Conservation (phyloP, 1,140 invertebrate species). For the Patella vulgata region DNA sequence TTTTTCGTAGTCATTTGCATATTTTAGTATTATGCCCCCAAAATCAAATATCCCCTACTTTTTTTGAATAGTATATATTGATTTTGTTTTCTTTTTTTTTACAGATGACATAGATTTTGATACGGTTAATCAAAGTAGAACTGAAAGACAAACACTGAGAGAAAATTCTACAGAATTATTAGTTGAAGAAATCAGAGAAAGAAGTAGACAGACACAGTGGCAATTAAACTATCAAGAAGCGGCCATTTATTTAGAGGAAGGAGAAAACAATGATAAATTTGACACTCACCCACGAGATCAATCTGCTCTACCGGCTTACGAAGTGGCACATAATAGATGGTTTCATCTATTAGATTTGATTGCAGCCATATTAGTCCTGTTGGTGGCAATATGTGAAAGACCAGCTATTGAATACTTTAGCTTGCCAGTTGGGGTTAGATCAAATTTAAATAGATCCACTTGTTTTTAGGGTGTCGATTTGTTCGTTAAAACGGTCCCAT, state of each 20-base stretch:
- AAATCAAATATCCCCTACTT: too few species aligned
- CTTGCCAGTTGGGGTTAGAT: constrained; percentile 68
- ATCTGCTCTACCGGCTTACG: constrained; percentile 85
- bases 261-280: constrained; percentile 92
- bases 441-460: too few species aligned
- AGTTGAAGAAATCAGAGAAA: not conserved
- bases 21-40: too few species aligned
- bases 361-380: constrained; percentile 80
- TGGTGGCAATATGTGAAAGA: constrained; percentile 83
- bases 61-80: too few species aligned
- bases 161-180: too few species aligned
- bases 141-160: too few species aligned
- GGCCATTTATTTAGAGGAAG: constrained; percentile 83
- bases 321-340: constrained; percentile 88
- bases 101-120: constrained; percentile 3
- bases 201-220: constrained; percentile 69
- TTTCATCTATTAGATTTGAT: constrained; percentile 86
- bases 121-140: too few species aligned
- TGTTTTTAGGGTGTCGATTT: too few species aligned
- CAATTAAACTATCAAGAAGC: constrained; percentile 92
- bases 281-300: constrained; percentile 86
- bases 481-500: too few species aligned
- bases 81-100: not conserved
- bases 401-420: constrained; percentile 80
- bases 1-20: too few species aligned